Evolutionary conservation across 2,888 invertebrate species (phyloP).

Genomic region (Lepidocyrtinus sp.): DNA sequence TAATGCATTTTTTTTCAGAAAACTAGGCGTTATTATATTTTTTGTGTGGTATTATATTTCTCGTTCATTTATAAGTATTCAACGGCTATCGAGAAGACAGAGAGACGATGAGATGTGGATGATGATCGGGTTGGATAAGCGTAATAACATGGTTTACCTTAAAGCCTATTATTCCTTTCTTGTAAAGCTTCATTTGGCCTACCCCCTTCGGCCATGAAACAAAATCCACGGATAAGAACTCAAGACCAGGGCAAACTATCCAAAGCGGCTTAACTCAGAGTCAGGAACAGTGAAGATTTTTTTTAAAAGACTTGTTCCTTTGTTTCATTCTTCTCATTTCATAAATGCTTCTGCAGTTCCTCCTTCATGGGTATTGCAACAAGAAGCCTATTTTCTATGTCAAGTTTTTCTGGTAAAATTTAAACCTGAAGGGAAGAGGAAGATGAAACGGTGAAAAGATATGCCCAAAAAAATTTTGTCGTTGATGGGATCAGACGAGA

Average conservation of each 20-base stretch:
- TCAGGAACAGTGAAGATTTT: no score
- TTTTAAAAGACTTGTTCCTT: slow-evolving; percentile 1
- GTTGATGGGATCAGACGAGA: background rate
- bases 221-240: slow-evolving; percentile 20
- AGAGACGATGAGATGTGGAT: slow-evolving; percentile 6
- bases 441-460: background rate
- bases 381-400: slow-evolving; percentile 5
- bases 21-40: no score
- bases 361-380: background rate
- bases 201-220: slow-evolving; percentile 47
- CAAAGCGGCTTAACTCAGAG: background rate
- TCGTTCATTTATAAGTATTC: background rate
- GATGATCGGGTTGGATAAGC: slow-evolving; percentile 17
- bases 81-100: background rate
- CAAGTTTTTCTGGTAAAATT: background rate
- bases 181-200: slow-evolving; percentile 40
- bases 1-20: no score
- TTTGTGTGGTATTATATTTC: no score
- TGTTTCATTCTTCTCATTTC: slow-evolving; percentile 15
- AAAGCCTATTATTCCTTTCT: slow-evolving; percentile 22
- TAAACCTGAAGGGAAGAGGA: slow-evolving; percentile 8
- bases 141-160: slow-evolving; percentile 10
- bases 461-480: slow-evolving; percentile 5
- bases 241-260: background rate
- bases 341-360: slow-evolving; percentile 5